phyloP scores from a whole-genome alignment of 2,888 invertebrate genomes.

The Leptinotarsa rubiginosa region DNA sequence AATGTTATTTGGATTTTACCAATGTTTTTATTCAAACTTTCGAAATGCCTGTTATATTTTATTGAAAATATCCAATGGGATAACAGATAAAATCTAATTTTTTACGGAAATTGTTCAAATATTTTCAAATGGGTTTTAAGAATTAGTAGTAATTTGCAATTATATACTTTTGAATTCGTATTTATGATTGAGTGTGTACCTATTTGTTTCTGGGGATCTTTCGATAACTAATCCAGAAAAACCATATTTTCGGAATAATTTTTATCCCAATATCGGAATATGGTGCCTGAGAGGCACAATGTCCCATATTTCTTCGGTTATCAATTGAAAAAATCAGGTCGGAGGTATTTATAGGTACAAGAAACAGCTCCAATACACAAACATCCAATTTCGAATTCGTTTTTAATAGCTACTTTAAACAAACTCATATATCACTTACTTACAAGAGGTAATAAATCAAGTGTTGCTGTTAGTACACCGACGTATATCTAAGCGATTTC shows the following conservation, averaged over 20 bases:
- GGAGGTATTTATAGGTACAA: slow-evolving; percentile 16
- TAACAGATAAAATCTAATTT: no score
- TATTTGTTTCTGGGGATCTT: no score
- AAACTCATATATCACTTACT: slow-evolving; percentile 51
- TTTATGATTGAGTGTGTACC: no score
- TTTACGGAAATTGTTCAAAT: no score
- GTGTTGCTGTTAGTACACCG: slow-evolving; percentile 34
- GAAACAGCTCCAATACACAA: slow-evolving; percentile 23
- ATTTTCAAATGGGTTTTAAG: no score
- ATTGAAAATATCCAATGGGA: no score
- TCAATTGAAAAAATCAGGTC: background rate
- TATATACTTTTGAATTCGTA: no score
- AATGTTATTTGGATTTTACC: no score
- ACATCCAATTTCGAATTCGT: slow-evolving; percentile 42
- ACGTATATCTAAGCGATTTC: slow-evolving; percentile 41
- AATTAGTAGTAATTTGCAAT: no score
- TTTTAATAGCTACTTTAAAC: slow-evolving; percentile 51
- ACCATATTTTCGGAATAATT: background rate
- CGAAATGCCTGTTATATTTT: no score
- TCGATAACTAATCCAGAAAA: no score
- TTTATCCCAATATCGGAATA: background rate
- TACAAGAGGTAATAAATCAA: slow-evolving; percentile 50
- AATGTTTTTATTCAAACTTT: no score
- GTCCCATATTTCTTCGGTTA: background rate
- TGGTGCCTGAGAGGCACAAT: background rate